Percentiles rank a stretch among this genome's conserved stretches.
Evolutionary conservation across 2,888 invertebrate genomes (phyloP).

Genomic region (Andrena bucephala): DNA sequence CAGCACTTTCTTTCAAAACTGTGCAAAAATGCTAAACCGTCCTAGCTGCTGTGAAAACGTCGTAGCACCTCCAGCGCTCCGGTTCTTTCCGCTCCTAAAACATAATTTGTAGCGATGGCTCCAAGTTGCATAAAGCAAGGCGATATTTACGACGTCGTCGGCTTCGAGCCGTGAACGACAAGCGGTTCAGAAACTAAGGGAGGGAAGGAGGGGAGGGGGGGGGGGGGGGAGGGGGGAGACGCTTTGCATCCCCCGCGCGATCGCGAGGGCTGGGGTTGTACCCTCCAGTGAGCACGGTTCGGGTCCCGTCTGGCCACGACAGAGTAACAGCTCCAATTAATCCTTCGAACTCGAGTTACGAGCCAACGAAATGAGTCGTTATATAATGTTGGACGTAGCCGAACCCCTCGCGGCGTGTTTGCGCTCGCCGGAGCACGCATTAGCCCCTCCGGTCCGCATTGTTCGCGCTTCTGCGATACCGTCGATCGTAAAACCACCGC

Average conservation of each 20-base stretch:
- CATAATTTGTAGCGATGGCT: slow-evolving; percentile 36
- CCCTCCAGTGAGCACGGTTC: slow-evolving; percentile 74
- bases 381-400: slow-evolving; percentile 73
- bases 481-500: slow-evolving; percentile 65
- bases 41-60: slow-evolving; percentile 37
- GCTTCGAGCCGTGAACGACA: slow-evolving; percentile 51
- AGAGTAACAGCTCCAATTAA: slow-evolving; percentile 79
- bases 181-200: slow-evolving; percentile 13
- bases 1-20: not conserved
- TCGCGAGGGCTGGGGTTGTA: slow-evolving; percentile 70
- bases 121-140: slow-evolving; percentile 55
- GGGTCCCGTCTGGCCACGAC: slow-evolving; percentile 77
- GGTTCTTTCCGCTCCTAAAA: slow-evolving; percentile 32
- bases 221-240: no score
- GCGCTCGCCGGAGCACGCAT: slow-evolving; percentile 34
- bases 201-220: not conserved
- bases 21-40: slow-evolving; percentile 1
- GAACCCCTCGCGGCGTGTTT: slow-evolving; percentile 40
- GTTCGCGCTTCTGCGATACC: slow-evolving; percentile 53
- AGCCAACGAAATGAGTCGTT: slow-evolving; percentile 77
- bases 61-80: slow-evolving; percentile 15
- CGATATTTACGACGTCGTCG: slow-evolving; percentile 65
- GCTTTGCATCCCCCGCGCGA: slow-evolving; percentile 38
- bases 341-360: slow-evolving; percentile 80
- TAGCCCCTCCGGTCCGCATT: slow-evolving; percentile 43